Conservation (phyloP, 2,113 vertebrate species). For the Barnardius zonarius region DNA sequence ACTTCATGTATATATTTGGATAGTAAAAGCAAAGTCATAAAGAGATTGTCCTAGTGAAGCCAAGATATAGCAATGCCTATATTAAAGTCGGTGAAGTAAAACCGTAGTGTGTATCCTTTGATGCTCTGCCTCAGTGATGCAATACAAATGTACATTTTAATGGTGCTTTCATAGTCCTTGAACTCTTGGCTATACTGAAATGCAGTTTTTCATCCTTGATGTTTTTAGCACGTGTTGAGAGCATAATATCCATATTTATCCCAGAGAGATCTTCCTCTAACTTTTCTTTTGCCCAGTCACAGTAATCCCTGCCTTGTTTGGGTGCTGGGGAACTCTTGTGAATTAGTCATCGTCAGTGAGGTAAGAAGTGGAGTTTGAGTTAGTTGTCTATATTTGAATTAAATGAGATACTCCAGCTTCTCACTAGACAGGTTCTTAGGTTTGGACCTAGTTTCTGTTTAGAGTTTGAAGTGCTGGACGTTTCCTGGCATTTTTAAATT, state of each 20-base stretch:
- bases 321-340: neutral
- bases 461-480: neutral
- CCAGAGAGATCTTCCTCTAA: neutral
- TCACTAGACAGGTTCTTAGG: neutral
- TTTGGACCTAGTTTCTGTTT: neutral
- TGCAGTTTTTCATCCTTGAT: slow-evolving; percentile 19
- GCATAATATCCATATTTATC: neutral
- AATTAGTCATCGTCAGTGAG: neutral
- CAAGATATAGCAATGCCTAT: neutral
- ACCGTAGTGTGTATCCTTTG: slow-evolving; percentile 11
- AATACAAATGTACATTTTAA: slow-evolving; percentile 26
- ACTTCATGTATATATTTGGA: neutral
- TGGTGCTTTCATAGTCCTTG: slow-evolving; percentile 6
- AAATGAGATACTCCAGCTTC: neutral
- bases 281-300: neutral
- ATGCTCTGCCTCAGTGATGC: slow-evolving; percentile 41
- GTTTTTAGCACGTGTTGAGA: neutral
- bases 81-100: slow-evolving; percentile 33
- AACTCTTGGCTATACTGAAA: slow-evolving; percentile 14
- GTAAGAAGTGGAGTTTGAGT: neutral
- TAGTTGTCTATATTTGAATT: neutral
- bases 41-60: neutral
- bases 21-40: neutral
- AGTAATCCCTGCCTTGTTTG: neutral
- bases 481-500: neutral